These are phyloP conservation scores for Agrochola circellaris DNA, from an alignment of 2,888 invertebrate species.

Conservation along the genomic window DNA sequence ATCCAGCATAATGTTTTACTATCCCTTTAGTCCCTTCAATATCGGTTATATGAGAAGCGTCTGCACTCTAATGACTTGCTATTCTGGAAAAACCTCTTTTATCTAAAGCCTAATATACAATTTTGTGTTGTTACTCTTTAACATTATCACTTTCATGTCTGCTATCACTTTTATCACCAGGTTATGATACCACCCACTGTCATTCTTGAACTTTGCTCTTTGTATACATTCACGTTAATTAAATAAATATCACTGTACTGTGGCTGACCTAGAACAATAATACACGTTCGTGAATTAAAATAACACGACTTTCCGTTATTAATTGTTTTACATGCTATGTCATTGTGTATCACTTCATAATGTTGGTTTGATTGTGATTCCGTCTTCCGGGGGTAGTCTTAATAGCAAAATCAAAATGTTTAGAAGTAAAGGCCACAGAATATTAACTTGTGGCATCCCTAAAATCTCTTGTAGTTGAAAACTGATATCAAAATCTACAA, in stretches of 20 bases:
- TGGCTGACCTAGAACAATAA: slow-evolving; percentile 56
- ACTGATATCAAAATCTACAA: not conserved
- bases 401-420: not conserved
- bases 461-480: not conserved
- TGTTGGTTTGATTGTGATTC: not conserved
- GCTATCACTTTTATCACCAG: slow-evolving; percentile 40
- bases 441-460: slow-evolving; percentile 9
- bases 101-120: slow-evolving; percentile 46
- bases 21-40: slow-evolving; percentile 20
- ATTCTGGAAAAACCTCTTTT: slow-evolving; percentile 35
- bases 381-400: not conserved
- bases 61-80: slow-evolving; percentile 16
- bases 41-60: slow-evolving; percentile 21
- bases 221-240: slow-evolving; percentile 36
- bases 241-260: slow-evolving; percentile 28
- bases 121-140: slow-evolving; percentile 33
- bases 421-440: not conserved
- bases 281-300: slow-evolving; percentile 40
- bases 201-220: slow-evolving; percentile 44
- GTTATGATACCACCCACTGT: slow-evolving; percentile 2
- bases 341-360: slow-evolving; percentile 18
- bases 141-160: slow-evolving; percentile 35
- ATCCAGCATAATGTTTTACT: slow-evolving; percentile 32
- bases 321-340: slow-evolving; percentile 13
- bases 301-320: slow-evolving; percentile 18